Evolutionary conservation across 1,140 invertebrate genomes (phyloP).

Genomic region (Brachystomella parvula): DNA sequence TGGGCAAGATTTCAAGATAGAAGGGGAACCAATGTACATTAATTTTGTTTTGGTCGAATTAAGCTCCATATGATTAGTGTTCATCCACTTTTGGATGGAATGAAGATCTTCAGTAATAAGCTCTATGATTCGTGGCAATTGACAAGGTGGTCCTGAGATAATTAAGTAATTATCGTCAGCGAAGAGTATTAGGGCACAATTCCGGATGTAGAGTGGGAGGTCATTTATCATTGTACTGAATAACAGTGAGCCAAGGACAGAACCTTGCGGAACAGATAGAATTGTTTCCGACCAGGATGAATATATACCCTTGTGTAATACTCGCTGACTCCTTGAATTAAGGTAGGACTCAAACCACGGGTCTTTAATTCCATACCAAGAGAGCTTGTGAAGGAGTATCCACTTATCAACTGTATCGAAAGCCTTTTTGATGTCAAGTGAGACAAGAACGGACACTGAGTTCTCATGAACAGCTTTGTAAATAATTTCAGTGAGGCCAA

Average conservation of each 20-base stretch:
- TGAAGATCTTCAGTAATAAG: neutral
- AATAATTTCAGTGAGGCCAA: slow-evolving; percentile 8
- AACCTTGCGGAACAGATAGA: slow-evolving; percentile 18
- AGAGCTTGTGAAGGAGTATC: neutral
- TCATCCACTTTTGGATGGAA: neutral
- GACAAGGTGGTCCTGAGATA: neutral
- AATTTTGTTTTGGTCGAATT: neutral
- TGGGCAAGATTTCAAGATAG: neutral
- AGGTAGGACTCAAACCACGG: neutral
- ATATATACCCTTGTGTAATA: neutral
- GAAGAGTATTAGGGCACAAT: slow-evolving; percentile 6
- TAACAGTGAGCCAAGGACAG: slow-evolving; percentile 21
- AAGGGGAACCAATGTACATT: neutral
- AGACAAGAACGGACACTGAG: neutral
- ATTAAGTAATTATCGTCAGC: slow-evolving; percentile 23
- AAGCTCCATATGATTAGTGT: neutral
- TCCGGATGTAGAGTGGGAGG: slow-evolving; percentile 4
- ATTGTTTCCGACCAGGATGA: neutral
- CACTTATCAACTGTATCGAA: slow-evolving; percentile 11
- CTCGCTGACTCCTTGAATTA: neutral
- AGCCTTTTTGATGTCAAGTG: slow-evolving; percentile 16
- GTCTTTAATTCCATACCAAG: neutral
- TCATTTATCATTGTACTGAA: slow-evolving; percentile 27
- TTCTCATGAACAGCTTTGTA: slow-evolving; percentile 9
- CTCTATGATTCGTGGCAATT: neutral